Evolutionary conservation across 2,113 vertebrate species (phyloP), one percentile per base, ranked within the genome.

Genomic region (Dicaeum eximium): DNA sequence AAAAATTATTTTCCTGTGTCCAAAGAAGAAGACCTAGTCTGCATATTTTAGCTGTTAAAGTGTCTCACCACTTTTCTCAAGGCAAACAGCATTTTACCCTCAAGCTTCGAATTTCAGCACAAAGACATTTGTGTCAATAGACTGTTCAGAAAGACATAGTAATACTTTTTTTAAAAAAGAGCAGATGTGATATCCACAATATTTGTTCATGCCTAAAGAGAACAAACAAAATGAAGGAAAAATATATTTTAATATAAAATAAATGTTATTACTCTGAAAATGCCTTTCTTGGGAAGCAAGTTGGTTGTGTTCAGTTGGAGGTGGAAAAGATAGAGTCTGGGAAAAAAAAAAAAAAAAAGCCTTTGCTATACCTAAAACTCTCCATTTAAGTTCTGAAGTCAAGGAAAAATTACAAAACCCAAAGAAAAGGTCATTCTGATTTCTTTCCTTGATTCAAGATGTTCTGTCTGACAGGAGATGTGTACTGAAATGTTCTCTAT

Each of bases 311-410:
- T 9, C 1, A 1, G 6, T n/a, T 40, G 13, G 16, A 37, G 24
- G 12, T 33, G 3, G 23, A 57, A 86, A 89, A 84, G 3, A 2
- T 80, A 77, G 3, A 48, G 4, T 4, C 56, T 7, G 35, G 21
- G 1, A 2, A 8, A 51, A 23, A 51, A 22, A 27, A 28, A 30
- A 23, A 60, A 18, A 61, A 53, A n/a, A 11, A 23, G 0, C 0
- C 9, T 37, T 4, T 54, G 16, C 5, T 64, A 23, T 47, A 56
- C 3, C 2, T 69, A 42, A 87, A 78, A n/a, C 6, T 48, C 5
- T 28, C 5, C 6, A 35, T 6, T 45, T 10, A 10, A 33, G 2
- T 66, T 90, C 22, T 61, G 18, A 66, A 60, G 13, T 45, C 10
- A 77, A 80, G 13, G 4, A 40, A 80, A 70, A 83, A 57, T 28